Evolutionary conservation across 2,888 invertebrate species (phyloP), one percentile per base, ranked within the genome.

Genomic region (Gandaritis pyraliata): DNA sequence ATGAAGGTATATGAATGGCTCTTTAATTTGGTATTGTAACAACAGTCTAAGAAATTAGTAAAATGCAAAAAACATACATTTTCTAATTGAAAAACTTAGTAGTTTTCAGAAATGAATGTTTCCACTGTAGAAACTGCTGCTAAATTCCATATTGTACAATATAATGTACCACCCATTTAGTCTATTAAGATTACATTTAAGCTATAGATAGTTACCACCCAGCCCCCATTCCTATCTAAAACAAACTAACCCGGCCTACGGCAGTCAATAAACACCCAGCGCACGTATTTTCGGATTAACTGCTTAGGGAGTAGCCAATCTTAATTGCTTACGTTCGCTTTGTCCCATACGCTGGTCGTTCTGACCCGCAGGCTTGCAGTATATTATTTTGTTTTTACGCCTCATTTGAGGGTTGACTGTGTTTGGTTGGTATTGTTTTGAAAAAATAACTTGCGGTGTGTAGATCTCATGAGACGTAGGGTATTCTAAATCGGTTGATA

Each of bases 201-300:
- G 54, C 61, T 61, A 60, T 41, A 60, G 59, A 59, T 68, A 70
- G 67, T 67, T 67, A 52, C 59, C 48, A 72, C 61, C 68, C 67
- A 69, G 72, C 67, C 72, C 69, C 62, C 45, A 58, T 62, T 58
- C 49, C 80, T 76, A 77, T 81, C 79, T 75, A 81, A 82, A 83
- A 83, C 79, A 84, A 84, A 83, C 78, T 71, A 63, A 67, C 67
- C 64, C 64, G 65, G 64, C 58, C 66, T 68, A 81, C 82, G 80
- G 78, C 77, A 87, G 86, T 86, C 87, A 83, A 90, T 92, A 90
- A 90, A 88, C 87, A 88, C 86, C 83, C 90, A 73, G 74, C 77
- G 80, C 90, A 91, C 90, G 91, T 91, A 90, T 87, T 87, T 89
- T 86, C 81, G 85, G 88, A 90, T 90, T 90, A 91, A 90, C 89